phyloP scores from a whole-genome alignment of 2,113 vertebrate species.

The Guaruba guarouba region DNA sequence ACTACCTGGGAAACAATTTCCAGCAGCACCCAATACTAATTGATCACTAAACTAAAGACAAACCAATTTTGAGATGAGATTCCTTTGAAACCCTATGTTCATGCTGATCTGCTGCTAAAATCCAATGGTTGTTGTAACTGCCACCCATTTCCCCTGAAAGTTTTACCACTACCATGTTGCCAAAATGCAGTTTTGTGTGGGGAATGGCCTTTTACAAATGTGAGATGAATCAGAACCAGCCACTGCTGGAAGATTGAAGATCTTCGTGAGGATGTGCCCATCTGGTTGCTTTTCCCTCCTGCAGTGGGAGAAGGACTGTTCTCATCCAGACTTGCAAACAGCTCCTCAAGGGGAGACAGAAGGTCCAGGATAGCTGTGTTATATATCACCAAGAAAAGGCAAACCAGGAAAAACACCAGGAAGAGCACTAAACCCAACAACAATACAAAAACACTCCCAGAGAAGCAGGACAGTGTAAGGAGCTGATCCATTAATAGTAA shows the following conservation, averaged over 20 bases:
- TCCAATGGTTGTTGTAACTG: background rate
- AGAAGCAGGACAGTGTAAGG: background rate
- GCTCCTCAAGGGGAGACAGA: background rate
- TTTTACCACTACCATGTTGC: rapidly evolving
- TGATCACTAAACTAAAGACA: background rate
- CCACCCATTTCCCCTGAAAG: background rate
- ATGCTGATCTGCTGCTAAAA: background rate
- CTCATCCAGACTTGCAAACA: background rate
- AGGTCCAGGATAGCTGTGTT: background rate
- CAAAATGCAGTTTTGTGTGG: background rate
- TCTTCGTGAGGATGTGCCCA: background rate
- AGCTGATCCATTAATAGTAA: background rate
- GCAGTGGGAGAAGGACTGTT: background rate
- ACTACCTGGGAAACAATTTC: background rate
- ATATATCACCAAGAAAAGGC: background rate
- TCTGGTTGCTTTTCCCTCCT: background rate
- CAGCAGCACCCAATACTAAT: background rate
- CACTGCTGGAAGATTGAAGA: background rate
- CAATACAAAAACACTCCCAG: background rate
- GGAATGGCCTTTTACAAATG: background rate
- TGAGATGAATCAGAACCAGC: background rate
- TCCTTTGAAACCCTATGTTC: background rate
- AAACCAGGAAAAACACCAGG: background rate
- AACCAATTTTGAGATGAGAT: background rate
- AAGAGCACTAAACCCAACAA: background rate